A percentile compares a stretch with the other conserved stretches of the same genome.
Evolutionary conservation across 2,113 vertebrate genomes (phyloP).

Genomic region (Etheostoma spectabile): DNA sequence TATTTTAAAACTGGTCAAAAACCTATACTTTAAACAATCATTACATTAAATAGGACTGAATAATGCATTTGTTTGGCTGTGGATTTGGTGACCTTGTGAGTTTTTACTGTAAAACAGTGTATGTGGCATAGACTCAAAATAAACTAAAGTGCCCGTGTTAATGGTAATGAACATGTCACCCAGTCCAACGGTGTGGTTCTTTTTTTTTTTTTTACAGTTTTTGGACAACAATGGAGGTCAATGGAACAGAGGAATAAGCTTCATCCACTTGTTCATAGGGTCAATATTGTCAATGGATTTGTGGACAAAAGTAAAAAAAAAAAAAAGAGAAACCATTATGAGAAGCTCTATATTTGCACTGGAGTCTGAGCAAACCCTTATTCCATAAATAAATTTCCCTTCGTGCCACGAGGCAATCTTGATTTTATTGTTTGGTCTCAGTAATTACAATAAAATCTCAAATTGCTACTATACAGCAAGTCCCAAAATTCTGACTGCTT

Average conservation of each 20-base stretch:
- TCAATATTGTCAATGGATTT: neutral
- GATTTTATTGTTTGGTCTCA: slow-evolving; percentile 6
- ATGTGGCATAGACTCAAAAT: neutral
- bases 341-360: neutral
- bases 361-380: neutral
- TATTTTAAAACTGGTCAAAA: neutral
- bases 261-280: neutral
- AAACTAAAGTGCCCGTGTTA: neutral
- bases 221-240: neutral
- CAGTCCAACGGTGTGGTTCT: neutral
- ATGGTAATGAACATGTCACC: neutral
- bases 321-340: neutral
- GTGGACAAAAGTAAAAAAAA: too few species aligned
- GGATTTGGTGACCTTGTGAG: neutral
- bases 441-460: slow-evolving; percentile 8
- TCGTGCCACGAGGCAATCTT: neutral
- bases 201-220: neutral
- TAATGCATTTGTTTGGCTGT: neutral
- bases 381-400: neutral
- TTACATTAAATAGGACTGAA: neutral
- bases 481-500: neutral
- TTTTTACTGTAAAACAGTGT: too few species aligned
- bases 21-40: neutral
- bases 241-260: neutral
- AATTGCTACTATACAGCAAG: neutral